Conservation (phyloP, 2,888 invertebrate genomes). For the Mechanitis mazaeus region DNA sequence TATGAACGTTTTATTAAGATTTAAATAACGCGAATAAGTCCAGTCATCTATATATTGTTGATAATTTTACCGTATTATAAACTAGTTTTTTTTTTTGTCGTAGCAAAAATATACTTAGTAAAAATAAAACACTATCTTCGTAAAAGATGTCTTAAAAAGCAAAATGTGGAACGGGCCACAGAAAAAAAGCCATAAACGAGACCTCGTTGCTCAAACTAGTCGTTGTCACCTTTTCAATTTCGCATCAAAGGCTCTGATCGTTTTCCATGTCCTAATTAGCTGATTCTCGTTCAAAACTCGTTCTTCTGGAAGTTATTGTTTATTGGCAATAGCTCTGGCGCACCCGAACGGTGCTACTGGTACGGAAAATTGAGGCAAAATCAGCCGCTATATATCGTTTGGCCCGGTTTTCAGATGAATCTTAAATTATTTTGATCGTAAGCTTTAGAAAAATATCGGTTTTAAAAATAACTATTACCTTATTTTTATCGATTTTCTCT, state of each 20-base stretch:
- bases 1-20: too few relatives aligned
- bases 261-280: constrained; percentile 70
- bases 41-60: too few relatives aligned
- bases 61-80: too few relatives aligned
- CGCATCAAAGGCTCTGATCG: constrained; percentile 69
- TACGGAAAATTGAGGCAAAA: constrained; percentile 72
- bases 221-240: constrained; percentile 65
- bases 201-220: constrained; percentile 16
- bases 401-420: constrained; percentile 41
- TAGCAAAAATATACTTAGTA: background rate
- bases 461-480: background rate
- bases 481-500: too few relatives aligned
- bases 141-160: background rate
- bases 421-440: constrained; percentile 30
- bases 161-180: background rate
- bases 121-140: background rate
- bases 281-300: constrained; percentile 55
- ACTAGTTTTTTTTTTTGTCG: too few relatives aligned
- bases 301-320: constrained; percentile 71
- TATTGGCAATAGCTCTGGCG: constrained; percentile 67
- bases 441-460: background rate
- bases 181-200: background rate
- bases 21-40: too few relatives aligned
- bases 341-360: constrained; percentile 49
- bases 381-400: constrained; percentile 46